Percentiles rank a stretch among this genome's conserved stretches.
Evolutionary conservation across 2,113 vertebrate genomes (phyloP).

Genomic region (Forbesichthys papilliferus): DNA sequence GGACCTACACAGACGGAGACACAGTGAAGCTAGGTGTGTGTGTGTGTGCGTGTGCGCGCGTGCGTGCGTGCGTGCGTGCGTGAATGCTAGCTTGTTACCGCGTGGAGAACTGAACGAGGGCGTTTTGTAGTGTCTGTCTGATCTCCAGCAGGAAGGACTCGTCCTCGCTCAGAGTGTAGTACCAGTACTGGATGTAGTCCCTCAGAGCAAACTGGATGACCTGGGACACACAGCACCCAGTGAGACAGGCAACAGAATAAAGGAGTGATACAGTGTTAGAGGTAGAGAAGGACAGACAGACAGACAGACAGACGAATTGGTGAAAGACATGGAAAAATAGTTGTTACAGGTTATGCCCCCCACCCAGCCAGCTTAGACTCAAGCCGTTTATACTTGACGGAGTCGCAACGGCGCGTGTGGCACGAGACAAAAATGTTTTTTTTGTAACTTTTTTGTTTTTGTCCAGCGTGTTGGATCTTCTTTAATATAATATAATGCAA

Average conservation of each 20-base stretch:
- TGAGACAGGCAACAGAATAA: background rate
- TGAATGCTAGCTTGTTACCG: constrained; percentile 71
- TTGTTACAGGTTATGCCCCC: too few relatives aligned
- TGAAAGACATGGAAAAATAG: too few relatives aligned
- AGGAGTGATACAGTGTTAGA: too few relatives aligned
- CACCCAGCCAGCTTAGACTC: too few relatives aligned
- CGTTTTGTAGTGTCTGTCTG: constrained; percentile 93
- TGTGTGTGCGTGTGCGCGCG: background rate
- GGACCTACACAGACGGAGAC: constrained; percentile 74
- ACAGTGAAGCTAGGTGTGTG: background rate
- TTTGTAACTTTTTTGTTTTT: too few relatives aligned
- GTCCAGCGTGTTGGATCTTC: too few relatives aligned
- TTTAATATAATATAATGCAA: too few relatives aligned
- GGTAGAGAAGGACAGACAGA: too few relatives aligned
- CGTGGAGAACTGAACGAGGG: constrained; percentile 94
- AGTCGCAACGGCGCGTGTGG: too few relatives aligned
- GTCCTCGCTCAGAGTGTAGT: constrained; percentile 97
- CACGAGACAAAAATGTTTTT: too few relatives aligned
- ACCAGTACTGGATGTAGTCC: constrained; percentile 99
- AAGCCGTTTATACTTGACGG: too few relatives aligned
- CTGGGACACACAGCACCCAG: constrained; percentile 63
- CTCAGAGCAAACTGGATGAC: constrained; percentile 97
- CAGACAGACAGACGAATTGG: too few relatives aligned
- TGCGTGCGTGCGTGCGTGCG: background rate
- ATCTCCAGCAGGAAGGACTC: constrained; percentile 97